Evolutionary conservation across 2,888 invertebrate species (phyloP).

Genomic region (Noctua janthe): DNA sequence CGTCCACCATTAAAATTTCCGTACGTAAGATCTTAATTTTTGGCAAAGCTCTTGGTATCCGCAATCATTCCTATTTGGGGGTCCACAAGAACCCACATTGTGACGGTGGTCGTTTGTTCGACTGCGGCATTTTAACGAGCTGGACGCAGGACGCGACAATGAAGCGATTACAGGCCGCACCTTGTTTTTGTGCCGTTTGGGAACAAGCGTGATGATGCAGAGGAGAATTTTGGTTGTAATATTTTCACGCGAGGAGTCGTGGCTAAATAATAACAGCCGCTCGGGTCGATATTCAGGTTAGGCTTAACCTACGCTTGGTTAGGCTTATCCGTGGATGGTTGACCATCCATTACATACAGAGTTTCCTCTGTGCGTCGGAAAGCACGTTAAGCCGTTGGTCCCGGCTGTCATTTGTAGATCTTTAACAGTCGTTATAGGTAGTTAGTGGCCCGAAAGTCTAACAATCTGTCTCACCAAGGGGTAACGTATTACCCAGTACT

Average conservation of each 20-base stretch:
- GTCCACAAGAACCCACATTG: constrained; percentile 55
- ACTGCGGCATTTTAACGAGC: constrained; percentile 54
- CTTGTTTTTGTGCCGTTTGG: constrained; percentile 66
- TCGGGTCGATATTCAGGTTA: neutral
- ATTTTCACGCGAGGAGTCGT: neutral
- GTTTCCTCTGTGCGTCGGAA: no score
- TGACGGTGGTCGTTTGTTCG: constrained; percentile 37
- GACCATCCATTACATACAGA: no score
- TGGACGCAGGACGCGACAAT: constrained; percentile 63
- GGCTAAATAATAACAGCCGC: neutral
- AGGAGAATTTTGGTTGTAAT: neutral
- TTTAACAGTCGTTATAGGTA: no score
- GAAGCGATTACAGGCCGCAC: constrained; percentile 69
- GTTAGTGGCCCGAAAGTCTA: no score
- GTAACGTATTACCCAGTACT: no score
- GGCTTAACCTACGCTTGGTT: no score
- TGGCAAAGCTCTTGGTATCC: constrained; percentile 29
- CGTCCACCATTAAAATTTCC: constrained; percentile 18
- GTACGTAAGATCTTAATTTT: constrained; percentile 53
- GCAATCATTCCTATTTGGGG: constrained; percentile 48
- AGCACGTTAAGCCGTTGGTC: no score
- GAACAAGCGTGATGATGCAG: constrained; percentile 48
- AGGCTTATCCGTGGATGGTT: no score
- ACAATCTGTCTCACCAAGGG: no score
- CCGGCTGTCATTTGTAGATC: no score